Evolutionary conservation across 1,140 invertebrate genomes (phyloP), one percentile per base, ranked within the genome.

Genomic region (Monochamus saltuarius): DNA sequence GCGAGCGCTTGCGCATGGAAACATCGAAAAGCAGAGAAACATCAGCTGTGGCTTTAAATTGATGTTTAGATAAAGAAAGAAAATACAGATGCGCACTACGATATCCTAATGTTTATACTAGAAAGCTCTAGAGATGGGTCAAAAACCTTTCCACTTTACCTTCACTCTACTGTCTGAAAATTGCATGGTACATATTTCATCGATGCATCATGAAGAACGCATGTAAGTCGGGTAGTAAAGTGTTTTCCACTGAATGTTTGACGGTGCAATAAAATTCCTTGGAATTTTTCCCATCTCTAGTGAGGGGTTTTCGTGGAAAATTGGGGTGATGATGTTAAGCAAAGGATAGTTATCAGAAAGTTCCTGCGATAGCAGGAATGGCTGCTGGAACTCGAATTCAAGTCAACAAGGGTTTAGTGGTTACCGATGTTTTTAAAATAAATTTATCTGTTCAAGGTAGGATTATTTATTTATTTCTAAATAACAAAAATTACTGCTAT

Each of bases 31-130:
- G 34, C 49, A 51, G 29, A 10, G 29, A 19, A 53, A 53, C 37
- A 53, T 56, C 54, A 57, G 54, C 59, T 61, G 54, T 56, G 49
- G 43, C 47, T 59, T 54, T 54, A 65, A 65, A 65, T 65, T 65
- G 63, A 65, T 65, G 63, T 65, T 65, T 65, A 65, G 63, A 65
- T 65, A 65, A 46, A 57, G 63, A 65, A 61, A 47, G 63, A 65
- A 64, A 61, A 61, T 42, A 38, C 49, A 65, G 63, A 65, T 65
- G 63, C 63, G 63, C 63, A 53, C 37, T 39, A 9, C 51, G 51
- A 53, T 53, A 19, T 8, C 9, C 51, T 40, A 53, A 53, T 53
- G 37, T 53, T 53, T 40, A 53, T 53, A 53, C 40, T 38, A 13
- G 35, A 40, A 39, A 22, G 16, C 16, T 39, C 22, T 29, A 29